Base-by-base conservation (phyloP, 1,140 invertebrate species). In the Megalopta genalis region DNA sequence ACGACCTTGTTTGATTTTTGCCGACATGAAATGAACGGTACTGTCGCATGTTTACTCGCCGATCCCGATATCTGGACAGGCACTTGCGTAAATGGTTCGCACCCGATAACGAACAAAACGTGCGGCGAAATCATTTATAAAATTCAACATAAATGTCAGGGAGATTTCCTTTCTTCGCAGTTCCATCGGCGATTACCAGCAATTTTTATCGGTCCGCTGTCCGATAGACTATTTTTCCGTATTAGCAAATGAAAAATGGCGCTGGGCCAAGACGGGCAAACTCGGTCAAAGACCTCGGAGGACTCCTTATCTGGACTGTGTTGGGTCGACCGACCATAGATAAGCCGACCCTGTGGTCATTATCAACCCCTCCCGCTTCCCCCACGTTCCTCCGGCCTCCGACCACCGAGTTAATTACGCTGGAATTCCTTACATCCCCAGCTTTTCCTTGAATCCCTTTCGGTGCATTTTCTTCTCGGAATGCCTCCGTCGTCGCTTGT, bases 181-280 rank as follows among this genome's bases (percentile, higher is more conserved):
- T 80, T 52, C 62, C 23, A 69, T 64, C 59, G 37, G 14, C n/a
- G 1, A 21, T 57, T 9, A 23, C 32, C 18, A 7, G 76, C 68
- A 16, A 70, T 63, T 82, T 88, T 87, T 88, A 88, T 87, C 77
- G 80, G 69, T 16, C 71, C 27, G 32, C 80, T 57, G 76, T 12
- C 76, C 83, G 81, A 88, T 82, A 79, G 83, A 88, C 86, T 79
- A 83, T 90, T 87, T 85, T 86, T 82, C 75, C 74, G 71, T 88
- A 88, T 88, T 89, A 88, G 76, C 82, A 83, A 86, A 88, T 89
- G 88, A 90, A 88, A 90, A 88, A 90, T 90, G 87, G 84, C 86
- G 64, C 21, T 23, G 8, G 60, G 84, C 86, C 88, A 89, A 88
- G 78, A 84, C 74, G 73, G 70, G 70, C 27, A 32, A 39, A 49